These are phyloP conservation scores for Eulemur macaco DNA, from an alignment of 2,113 vertebrate species.

Conservation along the genomic window DNA sequence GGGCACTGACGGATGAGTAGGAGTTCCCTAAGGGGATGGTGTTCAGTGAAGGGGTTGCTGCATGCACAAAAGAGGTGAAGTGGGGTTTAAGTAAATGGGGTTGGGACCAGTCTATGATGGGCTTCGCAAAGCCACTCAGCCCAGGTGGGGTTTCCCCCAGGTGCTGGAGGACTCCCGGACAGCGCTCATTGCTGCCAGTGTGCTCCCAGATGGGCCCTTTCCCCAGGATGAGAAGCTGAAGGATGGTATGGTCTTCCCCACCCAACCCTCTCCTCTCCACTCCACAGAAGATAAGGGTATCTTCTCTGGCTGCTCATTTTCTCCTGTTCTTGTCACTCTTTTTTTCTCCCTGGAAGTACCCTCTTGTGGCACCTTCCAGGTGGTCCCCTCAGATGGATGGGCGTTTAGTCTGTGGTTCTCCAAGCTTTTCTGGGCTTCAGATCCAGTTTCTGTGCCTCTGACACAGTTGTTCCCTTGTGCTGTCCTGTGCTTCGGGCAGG, in stretches of 20 bases:
- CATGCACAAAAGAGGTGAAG: neutral
- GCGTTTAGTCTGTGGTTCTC: neutral
- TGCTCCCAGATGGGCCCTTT: constrained; percentile 94
- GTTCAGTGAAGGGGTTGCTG: neutral
- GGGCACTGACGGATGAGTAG: neutral
- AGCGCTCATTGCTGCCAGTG: constrained; percentile 89
- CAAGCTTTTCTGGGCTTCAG: neutral
- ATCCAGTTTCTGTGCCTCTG: neutral
- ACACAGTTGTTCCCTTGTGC: neutral
- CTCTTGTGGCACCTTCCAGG: neutral
- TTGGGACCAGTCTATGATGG: neutral
- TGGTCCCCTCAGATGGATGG: neutral
- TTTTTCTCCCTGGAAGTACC: neutral
- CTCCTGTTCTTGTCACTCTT: neutral
- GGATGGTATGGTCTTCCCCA: constrained; percentile 88
- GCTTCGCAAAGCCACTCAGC: constrained; percentile 25
- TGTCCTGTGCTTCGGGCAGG: neutral
- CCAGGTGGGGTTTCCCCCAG: constrained; percentile 78
- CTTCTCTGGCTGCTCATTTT: neutral
- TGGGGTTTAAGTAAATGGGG: neutral
- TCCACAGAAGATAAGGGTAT: neutral
- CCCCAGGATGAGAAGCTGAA: constrained; percentile 98
- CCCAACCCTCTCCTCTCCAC: neutral
- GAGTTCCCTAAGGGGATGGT: neutral
- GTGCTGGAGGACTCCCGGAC: constrained; percentile 96